Evolutionary conservation across 2,888 invertebrate species (phyloP), one percentile per base, ranked within the genome.

Genomic region (Uloborus plumipes): DNA sequence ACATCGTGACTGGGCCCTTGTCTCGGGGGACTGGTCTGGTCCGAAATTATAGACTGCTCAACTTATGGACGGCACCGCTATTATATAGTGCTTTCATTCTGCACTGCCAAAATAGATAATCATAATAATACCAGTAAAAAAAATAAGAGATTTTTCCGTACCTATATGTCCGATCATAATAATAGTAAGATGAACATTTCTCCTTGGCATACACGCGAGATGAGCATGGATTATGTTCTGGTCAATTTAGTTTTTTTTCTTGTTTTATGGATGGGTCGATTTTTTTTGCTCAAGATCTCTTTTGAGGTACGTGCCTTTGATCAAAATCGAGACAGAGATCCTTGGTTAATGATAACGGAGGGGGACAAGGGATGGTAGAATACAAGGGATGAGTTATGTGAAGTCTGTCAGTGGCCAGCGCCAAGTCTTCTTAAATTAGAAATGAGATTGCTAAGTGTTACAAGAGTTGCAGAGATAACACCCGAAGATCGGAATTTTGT

Each of bases 1-100:
- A 16, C 11, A 50, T 74, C 80, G 80, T 80, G 80, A 80, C 80
- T 65, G 55, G 69, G 58, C 80, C 80, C 74, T 80, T 80, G 77
- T 74, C 62, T 72, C 59, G 16, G 49, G 65, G 61, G 39, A 20
- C 58, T 55, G 53, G 76, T 69, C 67, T 61, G 51, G 61, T 61
- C 59, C 65, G 64, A 80, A 74, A 80, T 74, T 80, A 74, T 74
- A 80, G 69, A 55, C 74, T 55, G 62, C 53, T 47, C 47, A 49
- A 51, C 51, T 66, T 51, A 58, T 55, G 64, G 18, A 49, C 31
- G 39, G 59, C 64, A 64, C 67, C 69, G 74, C 74, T 80, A 80
- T 80, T 80, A 80, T 74, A 69, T 65, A 58, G 74, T 64, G 20
- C 59, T 55, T 73, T 58, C 71, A 66, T 72, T 65, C 13, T 20